Base-by-base conservation (phyloP, 1,140 invertebrate species). In the Drosophila orosa region DNA sequence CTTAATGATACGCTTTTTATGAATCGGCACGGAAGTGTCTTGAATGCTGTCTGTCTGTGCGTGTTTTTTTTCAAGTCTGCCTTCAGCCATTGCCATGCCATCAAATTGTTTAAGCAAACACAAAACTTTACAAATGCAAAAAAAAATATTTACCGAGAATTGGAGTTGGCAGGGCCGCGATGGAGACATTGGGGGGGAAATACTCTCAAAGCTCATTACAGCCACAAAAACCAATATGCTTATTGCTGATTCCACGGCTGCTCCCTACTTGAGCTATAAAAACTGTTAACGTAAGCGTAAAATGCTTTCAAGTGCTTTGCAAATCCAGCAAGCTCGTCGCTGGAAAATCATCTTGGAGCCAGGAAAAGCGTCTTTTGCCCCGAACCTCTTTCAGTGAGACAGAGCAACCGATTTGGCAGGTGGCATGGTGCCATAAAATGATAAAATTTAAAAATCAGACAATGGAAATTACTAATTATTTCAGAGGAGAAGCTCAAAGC, bases 1-100 rank as follows among this genome's bases (percentile, higher is more conserved):
- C 80, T 72, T 89, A 87, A 87, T 87, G 83, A 87, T 89, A 89
- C 83, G 83, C 80, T 89, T 87, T 87, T 87, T 87, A 87, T 87
- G 84, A 74, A 67, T 87, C 83, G 84, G 72, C 83, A 89, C 84
- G 83, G 52, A 76, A 87, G 72, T 86, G 78, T 81, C 74, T 85
- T 67, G 57, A 55, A 58, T 19, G 25, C 52, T 25, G 35, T 61
- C 52, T 48, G 15, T 40, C 67, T 77, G 44, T 66, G 31, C 25
- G 40, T 33, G 25, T 19, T 5, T 40, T 13, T 40, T 37, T 52
- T 48, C 8, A 33, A 9, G 40, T 44, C 8, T 56, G 60, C 42
- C 56, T 52, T 63, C 12, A 44, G 71, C 50, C 55, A 60, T 59
- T 74, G 55, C 71, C 55, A 44, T 48, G 83, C 83, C 80, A 83